phyloP scores from a whole-genome alignment of 2,113 vertebrate genomes.

The Chloroceryle aenea region DNA sequence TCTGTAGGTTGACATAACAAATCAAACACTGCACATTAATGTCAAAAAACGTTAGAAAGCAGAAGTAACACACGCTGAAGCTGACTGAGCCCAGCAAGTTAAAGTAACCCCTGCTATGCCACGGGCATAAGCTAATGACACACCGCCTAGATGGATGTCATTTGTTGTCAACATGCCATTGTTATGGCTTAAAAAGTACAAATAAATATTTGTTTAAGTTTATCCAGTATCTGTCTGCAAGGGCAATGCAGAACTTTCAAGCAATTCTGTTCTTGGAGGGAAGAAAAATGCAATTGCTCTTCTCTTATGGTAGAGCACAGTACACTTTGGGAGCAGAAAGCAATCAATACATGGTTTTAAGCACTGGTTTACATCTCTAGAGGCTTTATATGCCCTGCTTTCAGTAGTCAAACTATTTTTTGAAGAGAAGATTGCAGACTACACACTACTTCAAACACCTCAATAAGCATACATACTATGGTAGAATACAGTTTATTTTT shows the following conservation, averaged over 20 bases:
- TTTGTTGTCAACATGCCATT: not conserved
- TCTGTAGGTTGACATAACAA: constrained; percentile 39
- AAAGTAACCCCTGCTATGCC: not conserved
- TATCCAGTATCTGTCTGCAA: not conserved
- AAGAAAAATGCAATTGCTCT: not conserved
- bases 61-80: not conserved
- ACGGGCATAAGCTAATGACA: not conserved
- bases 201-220: not conserved
- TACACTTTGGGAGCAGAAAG: not conserved
- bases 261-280: not conserved
- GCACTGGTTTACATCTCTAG: not conserved
- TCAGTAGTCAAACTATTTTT: not conserved
- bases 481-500: not conserved
- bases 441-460: not conserved
- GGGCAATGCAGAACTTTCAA: not conserved
- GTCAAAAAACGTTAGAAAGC: constrained; percentile 41
- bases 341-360: fast-evolving
- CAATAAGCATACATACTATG: not conserved
- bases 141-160: not conserved
- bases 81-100: not conserved
- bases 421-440: not conserved
- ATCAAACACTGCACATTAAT: constrained; percentile 15
- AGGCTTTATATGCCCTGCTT: not conserved
- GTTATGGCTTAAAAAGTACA: not conserved
- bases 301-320: not conserved